Evolutionary conservation across 2,888 invertebrate species (phyloP).

Genomic region (Yponomeuta malinellus): DNA sequence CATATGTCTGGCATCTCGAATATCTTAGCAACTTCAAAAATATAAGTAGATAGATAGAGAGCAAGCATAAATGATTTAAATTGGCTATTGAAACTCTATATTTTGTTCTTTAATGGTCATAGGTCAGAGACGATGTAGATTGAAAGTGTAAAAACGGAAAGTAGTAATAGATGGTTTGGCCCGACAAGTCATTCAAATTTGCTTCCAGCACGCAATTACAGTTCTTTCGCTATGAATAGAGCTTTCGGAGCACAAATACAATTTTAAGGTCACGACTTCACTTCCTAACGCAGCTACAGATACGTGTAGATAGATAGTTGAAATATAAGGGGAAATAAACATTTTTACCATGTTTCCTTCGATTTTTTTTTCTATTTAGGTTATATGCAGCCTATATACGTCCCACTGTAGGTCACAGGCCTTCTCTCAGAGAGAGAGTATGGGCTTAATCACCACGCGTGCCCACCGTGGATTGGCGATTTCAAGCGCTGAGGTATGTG

Average conservation of each 20-base stretch:
- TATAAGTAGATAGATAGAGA: neutral
- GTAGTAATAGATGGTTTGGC: neutral
- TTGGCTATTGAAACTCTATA: constrained; percentile 1
- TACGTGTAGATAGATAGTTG: too few relatives aligned
- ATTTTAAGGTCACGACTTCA: neutral
- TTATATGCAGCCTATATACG: too few relatives aligned
- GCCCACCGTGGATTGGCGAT: too few relatives aligned
- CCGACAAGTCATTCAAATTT: neutral
- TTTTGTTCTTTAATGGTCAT: neutral
- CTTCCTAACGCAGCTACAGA: too few relatives aligned
- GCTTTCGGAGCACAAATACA: neutral
- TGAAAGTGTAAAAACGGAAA: neutral
- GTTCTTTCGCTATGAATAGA: neutral
- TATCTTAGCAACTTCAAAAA: neutral
- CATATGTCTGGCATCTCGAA: too few relatives aligned
- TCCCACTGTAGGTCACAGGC: too few relatives aligned
- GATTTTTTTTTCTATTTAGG: too few relatives aligned
- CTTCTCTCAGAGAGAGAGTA: too few relatives aligned
- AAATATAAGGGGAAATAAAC: too few relatives aligned
- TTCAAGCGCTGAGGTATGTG: too few relatives aligned
- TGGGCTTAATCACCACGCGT: too few relatives aligned
- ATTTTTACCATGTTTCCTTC: too few relatives aligned
- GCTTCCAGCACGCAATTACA: neutral
- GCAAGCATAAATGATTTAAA: neutral
- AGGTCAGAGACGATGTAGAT: neutral